Percentiles rank a stretch among this genome's conserved stretches.
These are phyloP conservation scores for Malurus alboscapulatus DNA, from an alignment of 2,113 vertebrate species.

Conservation along the genomic window DNA sequence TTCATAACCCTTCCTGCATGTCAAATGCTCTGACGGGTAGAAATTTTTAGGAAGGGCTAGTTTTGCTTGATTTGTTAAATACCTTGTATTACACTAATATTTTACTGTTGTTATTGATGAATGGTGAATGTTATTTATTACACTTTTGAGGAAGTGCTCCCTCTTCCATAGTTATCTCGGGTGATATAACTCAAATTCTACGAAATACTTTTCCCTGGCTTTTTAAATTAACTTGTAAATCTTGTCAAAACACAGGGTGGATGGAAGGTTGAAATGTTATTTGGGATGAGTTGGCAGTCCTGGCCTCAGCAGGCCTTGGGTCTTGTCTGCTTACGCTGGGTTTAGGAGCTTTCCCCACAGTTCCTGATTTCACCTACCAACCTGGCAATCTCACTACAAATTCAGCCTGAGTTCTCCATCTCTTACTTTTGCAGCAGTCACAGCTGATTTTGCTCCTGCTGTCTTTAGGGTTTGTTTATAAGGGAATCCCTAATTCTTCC, in stretches of 20 bases:
- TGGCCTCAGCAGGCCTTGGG: background rate
- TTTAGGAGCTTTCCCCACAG: background rate
- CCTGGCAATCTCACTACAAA: background rate
- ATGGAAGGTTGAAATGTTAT: background rate
- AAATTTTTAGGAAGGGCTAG: background rate
- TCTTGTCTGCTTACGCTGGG: background rate
- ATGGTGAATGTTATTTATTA: background rate
- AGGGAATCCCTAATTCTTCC: background rate
- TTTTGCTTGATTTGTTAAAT: background rate
- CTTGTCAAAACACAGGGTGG: background rate
- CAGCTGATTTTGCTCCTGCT: background rate
- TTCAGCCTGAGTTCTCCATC: background rate
- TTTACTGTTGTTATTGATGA: background rate
- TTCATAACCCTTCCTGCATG: background rate
- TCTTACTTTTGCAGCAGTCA: background rate
- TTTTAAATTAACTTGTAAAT: background rate
- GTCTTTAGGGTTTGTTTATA: background rate
- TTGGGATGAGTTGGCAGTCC: background rate
- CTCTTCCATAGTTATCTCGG: background rate
- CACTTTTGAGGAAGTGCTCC: background rate
- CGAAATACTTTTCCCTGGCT: background rate
- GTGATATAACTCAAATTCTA: background rate
- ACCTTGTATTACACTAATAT: background rate
- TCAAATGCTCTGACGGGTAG: background rate
- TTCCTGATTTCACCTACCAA: background rate